A percentile compares a stretch with the other conserved stretches of the same genome.
phyloP scores from a whole-genome alignment of 1,140 invertebrate genomes.

The Cataglyphis hispanica region DNA sequence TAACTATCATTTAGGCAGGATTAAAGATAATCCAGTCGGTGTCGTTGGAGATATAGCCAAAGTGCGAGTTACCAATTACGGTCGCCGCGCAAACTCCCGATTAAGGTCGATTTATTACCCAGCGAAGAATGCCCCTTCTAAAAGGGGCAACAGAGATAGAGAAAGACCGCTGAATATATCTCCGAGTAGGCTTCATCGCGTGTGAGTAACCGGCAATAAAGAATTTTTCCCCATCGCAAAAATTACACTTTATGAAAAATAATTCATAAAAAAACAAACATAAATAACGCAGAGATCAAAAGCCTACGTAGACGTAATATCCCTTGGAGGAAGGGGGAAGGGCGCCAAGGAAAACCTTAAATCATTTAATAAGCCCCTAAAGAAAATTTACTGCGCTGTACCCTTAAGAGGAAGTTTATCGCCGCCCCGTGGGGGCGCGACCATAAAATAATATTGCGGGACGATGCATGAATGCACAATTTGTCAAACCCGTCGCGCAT shows the following conservation, averaged over 20 bases:
- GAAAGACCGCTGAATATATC: constrained; percentile 43
- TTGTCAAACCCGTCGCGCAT: constrained; percentile 13
- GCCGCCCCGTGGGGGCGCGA: neutral
- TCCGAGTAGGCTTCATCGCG: neutral
- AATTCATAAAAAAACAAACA: too few species aligned
- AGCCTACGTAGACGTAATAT: neutral
- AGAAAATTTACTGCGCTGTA: neutral
- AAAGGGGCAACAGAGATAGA: constrained; percentile 29
- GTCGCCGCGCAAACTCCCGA: constrained; percentile 67
- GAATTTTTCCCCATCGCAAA: neutral
- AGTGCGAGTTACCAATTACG: constrained; percentile 59
- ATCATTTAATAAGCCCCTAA: neutral
- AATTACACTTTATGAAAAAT: neutral
- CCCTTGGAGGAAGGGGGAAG: neutral
- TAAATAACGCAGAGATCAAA: too few species aligned
- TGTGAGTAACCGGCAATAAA: constrained; percentile 24
- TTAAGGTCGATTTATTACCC: constrained; percentile 76
- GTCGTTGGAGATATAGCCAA: constrained; percentile 53
- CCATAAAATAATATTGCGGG: constrained; percentile 12
- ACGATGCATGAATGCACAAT: constrained; percentile 30
- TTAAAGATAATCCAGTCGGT: constrained; percentile 72
- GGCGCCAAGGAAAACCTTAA: neutral
- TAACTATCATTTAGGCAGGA: constrained; percentile 74
- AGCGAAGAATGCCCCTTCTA: constrained; percentile 4
- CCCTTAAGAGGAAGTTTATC: neutral